Evolutionary conservation across 1,140 invertebrate genomes (phyloP), one percentile per base, ranked within the genome.

Genomic region (Notospermus geniculatus): DNA sequence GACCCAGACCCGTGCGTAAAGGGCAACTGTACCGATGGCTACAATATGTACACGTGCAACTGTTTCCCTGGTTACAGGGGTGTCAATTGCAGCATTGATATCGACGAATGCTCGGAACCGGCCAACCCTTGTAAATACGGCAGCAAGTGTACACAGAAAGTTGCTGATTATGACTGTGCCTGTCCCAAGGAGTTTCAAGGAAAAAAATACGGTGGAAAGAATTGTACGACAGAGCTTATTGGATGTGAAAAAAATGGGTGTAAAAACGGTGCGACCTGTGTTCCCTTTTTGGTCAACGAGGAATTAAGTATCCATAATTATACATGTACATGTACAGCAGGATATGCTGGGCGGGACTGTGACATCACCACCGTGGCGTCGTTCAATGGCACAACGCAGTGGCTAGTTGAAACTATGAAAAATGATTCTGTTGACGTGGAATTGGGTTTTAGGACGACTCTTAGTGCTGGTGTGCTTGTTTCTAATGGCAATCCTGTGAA

Each of bases 331-430:
- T 97, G 95, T 80, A 88, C 89, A 0, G 90, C 90, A 73, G 94
- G 95, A 0, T 97, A 88, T 73, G 91, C 90, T 0, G 95, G 94
- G 0, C 88, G 89, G 60, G 86, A 89, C 60, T 98, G 95, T 82
- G 88, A 92, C 25, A 84, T 85, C 1, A 90, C 89, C 25, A 97
- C 93, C 0, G 95, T 92, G 0, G 88, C 94, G 84, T 95, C 92
- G 0, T 85, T 96, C 66, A 88, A 86, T 64, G 89, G 88, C 43
- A 85, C 83, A 62, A 92, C 91, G 30, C 87, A 89, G 74, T 87
- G 90, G 28, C 85, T 87, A 41, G 87, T 92, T 11, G 89, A 91
- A 67, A 92, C 90, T 9, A 59, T 4, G 13, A 22, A 39, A 19
- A 57, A 50, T 7, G 25, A 19, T 23, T 50, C 46, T 19, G 19